Evolutionary conservation across 2,113 vertebrate genomes (phyloP).

Genomic region (Xenus cinereus): DNA sequence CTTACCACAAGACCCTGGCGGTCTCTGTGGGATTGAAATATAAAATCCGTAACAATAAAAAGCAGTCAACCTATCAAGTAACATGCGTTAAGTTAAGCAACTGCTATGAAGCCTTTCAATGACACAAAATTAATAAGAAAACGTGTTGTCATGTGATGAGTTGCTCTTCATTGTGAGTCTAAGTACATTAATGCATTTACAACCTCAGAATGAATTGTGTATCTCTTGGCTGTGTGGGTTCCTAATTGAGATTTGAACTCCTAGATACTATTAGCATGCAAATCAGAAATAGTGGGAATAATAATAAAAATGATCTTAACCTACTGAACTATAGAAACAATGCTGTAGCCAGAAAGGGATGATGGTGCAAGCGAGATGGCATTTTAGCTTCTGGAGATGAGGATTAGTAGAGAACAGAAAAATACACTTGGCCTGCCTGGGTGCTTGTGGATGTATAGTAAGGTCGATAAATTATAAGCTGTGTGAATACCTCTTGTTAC

Average conservation of each 20-base stretch:
- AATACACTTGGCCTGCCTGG: background rate
- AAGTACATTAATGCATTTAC: background rate
- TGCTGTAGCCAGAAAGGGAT: background rate
- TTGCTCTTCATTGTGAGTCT: background rate
- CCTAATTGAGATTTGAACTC: slow-evolving; percentile 23
- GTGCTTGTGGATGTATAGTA: fast-evolving
- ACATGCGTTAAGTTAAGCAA: background rate
- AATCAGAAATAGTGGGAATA: slow-evolving; percentile 20
- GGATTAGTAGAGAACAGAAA: background rate
- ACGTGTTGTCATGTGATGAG: background rate
- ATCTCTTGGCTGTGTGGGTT: slow-evolving; percentile 6
- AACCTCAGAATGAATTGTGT: background rate
- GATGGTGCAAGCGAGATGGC: background rate
- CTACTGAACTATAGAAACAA: background rate
- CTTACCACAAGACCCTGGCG: background rate
- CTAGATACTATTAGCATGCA: slow-evolving; percentile 18
- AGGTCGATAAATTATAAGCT: background rate
- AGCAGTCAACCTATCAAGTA: background rate
- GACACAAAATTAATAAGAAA: background rate
- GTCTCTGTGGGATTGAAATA: background rate
- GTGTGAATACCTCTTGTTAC: background rate
- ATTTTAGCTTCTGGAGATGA: background rate
- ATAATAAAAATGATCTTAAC: slow-evolving; percentile 11
- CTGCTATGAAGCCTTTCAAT: background rate
- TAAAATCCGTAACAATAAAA: background rate